A percentile compares a stretch with the other conserved stretches of the same genome.
phyloP scores from a whole-genome alignment of 2,113 vertebrate species.

The Oxyruncus cristatus region DNA sequence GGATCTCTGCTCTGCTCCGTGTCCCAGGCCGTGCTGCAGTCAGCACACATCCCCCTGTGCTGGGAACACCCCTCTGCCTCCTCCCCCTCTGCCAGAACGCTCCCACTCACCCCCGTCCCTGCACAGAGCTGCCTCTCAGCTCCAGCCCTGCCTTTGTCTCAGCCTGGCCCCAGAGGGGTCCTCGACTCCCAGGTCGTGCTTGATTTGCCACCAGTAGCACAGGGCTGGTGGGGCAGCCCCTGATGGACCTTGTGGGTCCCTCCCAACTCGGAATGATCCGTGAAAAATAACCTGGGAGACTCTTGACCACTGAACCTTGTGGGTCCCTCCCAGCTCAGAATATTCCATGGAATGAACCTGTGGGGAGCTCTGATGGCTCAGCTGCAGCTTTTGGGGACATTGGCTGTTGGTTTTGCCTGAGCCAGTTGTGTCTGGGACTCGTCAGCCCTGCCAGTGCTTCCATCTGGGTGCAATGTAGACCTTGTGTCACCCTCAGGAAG shows the following conservation, averaged over 20 bases:
- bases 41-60: background rate
- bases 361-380: background rate
- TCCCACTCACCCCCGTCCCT: background rate
- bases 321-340: background rate
- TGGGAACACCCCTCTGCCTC: too few relatives aligned
- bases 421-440: background rate
- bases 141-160: background rate
- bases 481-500: background rate
- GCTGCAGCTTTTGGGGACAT: background rate
- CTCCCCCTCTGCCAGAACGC: constrained; percentile 12
- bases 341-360: background rate
- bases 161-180: background rate
- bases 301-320: background rate
- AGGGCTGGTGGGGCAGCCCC: background rate
- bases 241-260: background rate
- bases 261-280: too few relatives aligned
- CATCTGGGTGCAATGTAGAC: background rate
- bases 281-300: too few relatives aligned
- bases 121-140: constrained; percentile 10
- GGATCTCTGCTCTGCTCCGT: constrained; percentile 23
- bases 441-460: background rate
- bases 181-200: background rate
- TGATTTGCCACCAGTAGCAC: background rate
- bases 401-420: background rate
- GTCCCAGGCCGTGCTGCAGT: background rate